phyloP scores from a whole-genome alignment of 2,888 invertebrate species.

The Troglohyphantes excavatus region DNA sequence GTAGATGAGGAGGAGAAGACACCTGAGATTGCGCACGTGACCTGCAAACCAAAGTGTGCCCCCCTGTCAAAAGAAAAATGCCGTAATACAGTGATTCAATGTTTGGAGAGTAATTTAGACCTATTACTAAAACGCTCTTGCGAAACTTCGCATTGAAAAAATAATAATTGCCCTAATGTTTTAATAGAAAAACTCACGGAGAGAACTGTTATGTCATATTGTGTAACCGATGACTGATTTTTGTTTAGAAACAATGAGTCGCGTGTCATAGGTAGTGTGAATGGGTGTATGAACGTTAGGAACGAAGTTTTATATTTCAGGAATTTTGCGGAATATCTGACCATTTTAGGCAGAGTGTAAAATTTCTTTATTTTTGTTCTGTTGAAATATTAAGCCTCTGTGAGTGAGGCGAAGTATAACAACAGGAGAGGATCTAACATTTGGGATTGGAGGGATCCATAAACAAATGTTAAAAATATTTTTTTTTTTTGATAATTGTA shows the following conservation, averaged over 20 bases:
- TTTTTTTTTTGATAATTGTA: too few relatives aligned
- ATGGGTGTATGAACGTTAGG: too few relatives aligned
- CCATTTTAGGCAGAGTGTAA: too few relatives aligned
- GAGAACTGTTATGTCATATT: background rate
- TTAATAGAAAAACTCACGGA: constrained; percentile 32
- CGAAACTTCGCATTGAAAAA: constrained; percentile 16
- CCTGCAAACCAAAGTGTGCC: background rate
- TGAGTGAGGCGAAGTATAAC: too few relatives aligned
- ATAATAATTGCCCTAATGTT: constrained; percentile 19
- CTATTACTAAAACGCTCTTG: constrained; percentile 11
- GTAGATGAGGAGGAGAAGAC: background rate
- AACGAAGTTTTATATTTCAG: too few relatives aligned
- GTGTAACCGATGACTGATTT: constrained; percentile 1
- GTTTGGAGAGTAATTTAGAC: constrained; percentile 35
- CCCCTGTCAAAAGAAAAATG: constrained; percentile 31
- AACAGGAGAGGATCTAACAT: too few relatives aligned
- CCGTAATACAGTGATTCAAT: constrained; percentile 32
- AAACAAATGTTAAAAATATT: too few relatives aligned
- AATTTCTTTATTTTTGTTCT: too few relatives aligned
- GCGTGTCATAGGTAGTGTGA: too few relatives aligned
- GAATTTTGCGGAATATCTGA: too few relatives aligned
- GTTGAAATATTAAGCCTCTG: too few relatives aligned
- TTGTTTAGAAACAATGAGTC: background rate
- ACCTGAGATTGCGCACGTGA: constrained; percentile 31
- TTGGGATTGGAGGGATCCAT: too few relatives aligned